Conservation (phyloP, 1,140 invertebrate species). For the Trichoplusia ni region DNA sequence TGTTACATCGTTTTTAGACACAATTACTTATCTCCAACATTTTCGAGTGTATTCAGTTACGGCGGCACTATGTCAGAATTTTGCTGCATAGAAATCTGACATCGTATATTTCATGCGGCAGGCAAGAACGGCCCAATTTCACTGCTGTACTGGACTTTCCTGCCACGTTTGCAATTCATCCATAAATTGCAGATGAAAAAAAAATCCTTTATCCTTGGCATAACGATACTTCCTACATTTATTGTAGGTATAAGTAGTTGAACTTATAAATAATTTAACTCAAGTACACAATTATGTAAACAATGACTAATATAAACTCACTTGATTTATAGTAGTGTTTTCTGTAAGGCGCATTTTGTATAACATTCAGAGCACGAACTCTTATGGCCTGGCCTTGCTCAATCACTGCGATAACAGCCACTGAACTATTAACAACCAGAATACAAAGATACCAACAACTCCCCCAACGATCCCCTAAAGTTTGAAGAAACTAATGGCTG, state of each 20-base stretch:
- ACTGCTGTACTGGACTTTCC: not conserved
- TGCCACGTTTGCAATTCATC: slow-evolving; percentile 1
- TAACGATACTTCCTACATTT: not conserved
- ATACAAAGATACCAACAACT: not conserved
- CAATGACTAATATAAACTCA: slow-evolving; percentile 27
- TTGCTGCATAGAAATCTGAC: not conserved
- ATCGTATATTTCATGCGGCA: not conserved
- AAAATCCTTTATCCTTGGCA: not conserved
- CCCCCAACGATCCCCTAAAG: not conserved
- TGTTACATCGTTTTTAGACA: too few relatives aligned
- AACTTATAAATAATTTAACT: too few relatives aligned
- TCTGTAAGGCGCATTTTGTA: slow-evolving; percentile 25
- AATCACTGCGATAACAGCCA: slow-evolving; percentile 32
- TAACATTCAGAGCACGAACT: slow-evolving; percentile 30
- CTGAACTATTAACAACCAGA: slow-evolving; percentile 24
- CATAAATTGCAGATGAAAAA: not conserved
- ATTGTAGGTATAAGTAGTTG: too few relatives aligned
- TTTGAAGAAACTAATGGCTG: not conserved
- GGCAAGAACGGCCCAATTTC: not conserved
- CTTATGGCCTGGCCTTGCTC: slow-evolving; percentile 20
- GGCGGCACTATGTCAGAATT: too few relatives aligned
- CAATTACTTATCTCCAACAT: too few relatives aligned
- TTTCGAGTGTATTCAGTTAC: too few relatives aligned
- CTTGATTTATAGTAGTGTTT: slow-evolving; percentile 19
- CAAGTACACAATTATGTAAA: slow-evolving; percentile 19